phyloP scores from a whole-genome alignment of 2,888 invertebrate genomes.

The Antheraea yamamai region DNA sequence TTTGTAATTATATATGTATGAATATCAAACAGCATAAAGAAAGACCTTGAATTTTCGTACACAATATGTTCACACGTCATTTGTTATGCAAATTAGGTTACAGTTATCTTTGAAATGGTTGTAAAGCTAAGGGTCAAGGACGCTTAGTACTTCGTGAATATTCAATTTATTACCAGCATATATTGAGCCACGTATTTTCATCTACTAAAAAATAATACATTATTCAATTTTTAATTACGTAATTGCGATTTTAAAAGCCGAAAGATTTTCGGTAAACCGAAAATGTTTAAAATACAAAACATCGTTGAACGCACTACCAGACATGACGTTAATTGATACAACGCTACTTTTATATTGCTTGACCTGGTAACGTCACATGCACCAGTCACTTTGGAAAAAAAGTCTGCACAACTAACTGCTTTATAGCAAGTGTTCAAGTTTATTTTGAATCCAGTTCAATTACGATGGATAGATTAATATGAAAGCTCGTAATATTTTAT shows the following conservation, averaged over 20 bases:
- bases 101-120: slow-evolving; percentile 10
- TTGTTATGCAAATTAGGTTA: slow-evolving; percentile 11
- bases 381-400: slow-evolving; percentile 8
- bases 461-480: not conserved
- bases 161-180: not conserved
- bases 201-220: not conserved
- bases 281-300: not conserved
- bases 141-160: not conserved
- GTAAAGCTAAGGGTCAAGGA: slow-evolving; percentile 8
- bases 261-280: not conserved
- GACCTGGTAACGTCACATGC: not conserved
- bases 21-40: not conserved
- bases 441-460: not conserved
- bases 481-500: not conserved
- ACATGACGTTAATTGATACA: slow-evolving; percentile 13
- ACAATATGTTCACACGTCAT: slow-evolving; percentile 13
- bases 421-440: too few relatives aligned
- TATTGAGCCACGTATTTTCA: not conserved
- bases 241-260: not conserved
- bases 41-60: slow-evolving; percentile 6
- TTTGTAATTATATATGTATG: not conserved
- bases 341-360: slow-evolving; percentile 1
- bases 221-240: not conserved
- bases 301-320: slow-evolving; percentile 3
- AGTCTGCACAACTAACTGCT: not conserved